Conservation (phyloP, 2,797 vertebrate species). For the Chrysocyon brachyurus region DNA sequence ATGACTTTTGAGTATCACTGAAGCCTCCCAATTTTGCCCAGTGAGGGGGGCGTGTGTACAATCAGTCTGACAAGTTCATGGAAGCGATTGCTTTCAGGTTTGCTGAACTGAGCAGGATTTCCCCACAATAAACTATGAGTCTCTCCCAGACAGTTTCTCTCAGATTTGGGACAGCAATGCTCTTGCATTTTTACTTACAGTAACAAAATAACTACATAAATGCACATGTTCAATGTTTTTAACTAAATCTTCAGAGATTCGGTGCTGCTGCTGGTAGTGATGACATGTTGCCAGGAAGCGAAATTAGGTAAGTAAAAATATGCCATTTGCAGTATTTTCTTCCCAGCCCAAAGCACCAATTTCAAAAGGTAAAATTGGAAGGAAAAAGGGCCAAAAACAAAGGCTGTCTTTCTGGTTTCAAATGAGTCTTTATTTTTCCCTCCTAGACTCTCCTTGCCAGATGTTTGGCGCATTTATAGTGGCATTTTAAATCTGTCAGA, state of each 20-base stretch:
- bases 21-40: not conserved
- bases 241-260: not conserved
- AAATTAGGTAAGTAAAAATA: not conserved
- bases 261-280: not conserved
- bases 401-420: not conserved
- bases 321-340: not conserved
- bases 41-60: not conserved
- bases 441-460: constrained; percentile 81
- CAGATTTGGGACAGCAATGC: not conserved
- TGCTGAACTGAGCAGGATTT: not conserved
- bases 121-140: not conserved
- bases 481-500: constrained; percentile 88
- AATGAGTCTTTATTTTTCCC: constrained; percentile 66
- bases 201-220: not conserved
- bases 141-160: not conserved
- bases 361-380: not conserved
- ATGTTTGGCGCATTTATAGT: constrained; percentile 88
- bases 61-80: not conserved
- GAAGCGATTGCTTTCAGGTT: not conserved
- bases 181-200: not conserved
- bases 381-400: not conserved
- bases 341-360: not conserved
- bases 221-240: not conserved
- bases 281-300: not conserved
- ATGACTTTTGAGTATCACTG: not conserved